phyloP scores from a whole-genome alignment of 2,113 vertebrate genomes.

The Dolichallabes microphthalmus region DNA sequence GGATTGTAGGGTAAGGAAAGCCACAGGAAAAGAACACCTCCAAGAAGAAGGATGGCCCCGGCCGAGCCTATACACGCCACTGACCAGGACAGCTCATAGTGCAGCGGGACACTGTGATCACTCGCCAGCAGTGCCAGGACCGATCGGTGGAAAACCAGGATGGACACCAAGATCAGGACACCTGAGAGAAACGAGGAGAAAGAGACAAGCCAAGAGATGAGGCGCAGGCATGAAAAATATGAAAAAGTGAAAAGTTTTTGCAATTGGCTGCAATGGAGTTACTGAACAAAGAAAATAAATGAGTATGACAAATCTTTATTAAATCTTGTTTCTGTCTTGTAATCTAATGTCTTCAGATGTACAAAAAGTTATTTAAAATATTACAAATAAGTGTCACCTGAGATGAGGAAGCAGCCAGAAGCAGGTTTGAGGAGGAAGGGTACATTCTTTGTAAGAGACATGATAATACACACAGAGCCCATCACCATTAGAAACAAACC shows the following conservation, averaged over 20 bases:
- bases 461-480: conserved; percentile 82
- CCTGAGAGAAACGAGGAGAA: conserved; percentile 64
- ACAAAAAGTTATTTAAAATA: neutral
- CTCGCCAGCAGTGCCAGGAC: conserved; percentile 74
- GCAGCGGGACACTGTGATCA: conserved; percentile 70
- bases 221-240: neutral
- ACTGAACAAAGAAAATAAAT: neutral
- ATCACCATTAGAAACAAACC: conserved; percentile 80
- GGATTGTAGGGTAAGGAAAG: conserved; percentile 73
- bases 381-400: conserved; percentile 69
- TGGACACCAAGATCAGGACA: conserved; percentile 78
- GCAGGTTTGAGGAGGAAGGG: conserved; percentile 85
- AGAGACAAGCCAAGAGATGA: neutral
- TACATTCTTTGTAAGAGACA: conserved; percentile 85
- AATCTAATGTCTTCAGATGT: neutral
- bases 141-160: conserved; percentile 83
- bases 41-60: conserved; percentile 76
- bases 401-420: conserved; percentile 82
- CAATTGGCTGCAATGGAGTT: neutral
- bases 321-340: neutral
- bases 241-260: neutral
- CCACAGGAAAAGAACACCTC: conserved; percentile 75
- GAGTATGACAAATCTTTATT: neutral
- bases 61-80: conserved; percentile 79
- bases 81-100: conserved; percentile 85